A percentile compares a stretch with the other conserved stretches of the same genome.
These are phyloP conservation scores for Hepsetus odoe DNA, from an alignment of 2,113 vertebrate species.

Conservation along the genomic window DNA sequence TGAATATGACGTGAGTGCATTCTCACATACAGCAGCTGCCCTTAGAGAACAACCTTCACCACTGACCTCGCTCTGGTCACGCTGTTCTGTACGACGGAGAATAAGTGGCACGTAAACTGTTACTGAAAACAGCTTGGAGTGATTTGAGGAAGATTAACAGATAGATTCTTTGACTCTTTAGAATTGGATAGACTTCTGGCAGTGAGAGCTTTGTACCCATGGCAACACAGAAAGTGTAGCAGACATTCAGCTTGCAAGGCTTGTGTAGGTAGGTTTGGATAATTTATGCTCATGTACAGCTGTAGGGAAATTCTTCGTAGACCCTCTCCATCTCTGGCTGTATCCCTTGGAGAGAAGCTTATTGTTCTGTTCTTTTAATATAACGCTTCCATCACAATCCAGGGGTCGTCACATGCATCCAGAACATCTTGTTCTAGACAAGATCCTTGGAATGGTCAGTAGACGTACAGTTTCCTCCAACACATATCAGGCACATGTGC, in stretches of 20 bases:
- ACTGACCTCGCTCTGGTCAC: too few relatives aligned
- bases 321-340: not conserved
- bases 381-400: not conserved
- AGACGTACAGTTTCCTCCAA: not conserved
- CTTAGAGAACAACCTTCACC: too few relatives aligned
- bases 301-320: not conserved
- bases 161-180: slow-evolving; percentile 12
- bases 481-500: not conserved
- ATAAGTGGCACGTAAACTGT: not conserved
- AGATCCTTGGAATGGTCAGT: not conserved
- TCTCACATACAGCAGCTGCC: not conserved
- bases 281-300: slow-evolving; percentile 15
- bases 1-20: not conserved
- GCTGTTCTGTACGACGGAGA: too few relatives aligned
- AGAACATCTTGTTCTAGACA: not conserved
- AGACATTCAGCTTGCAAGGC: slow-evolving; percentile 29
- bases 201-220: slow-evolving; percentile 30
- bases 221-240: slow-evolving; percentile 17
- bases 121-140: not conserved
- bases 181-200: slow-evolving; percentile 4
- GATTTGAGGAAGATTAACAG: slow-evolving; percentile 27
- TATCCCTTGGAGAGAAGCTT: slow-evolving; percentile 23
- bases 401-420: not conserved
- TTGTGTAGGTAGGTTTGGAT: slow-evolving; percentile 39
- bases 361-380: slow-evolving; percentile 26